A percentile compares a stretch with the other conserved stretches of the same genome.
Evolutionary conservation across 92 coral and sea anemone species (phyloP).

Genomic region (Porites cylindrica): DNA sequence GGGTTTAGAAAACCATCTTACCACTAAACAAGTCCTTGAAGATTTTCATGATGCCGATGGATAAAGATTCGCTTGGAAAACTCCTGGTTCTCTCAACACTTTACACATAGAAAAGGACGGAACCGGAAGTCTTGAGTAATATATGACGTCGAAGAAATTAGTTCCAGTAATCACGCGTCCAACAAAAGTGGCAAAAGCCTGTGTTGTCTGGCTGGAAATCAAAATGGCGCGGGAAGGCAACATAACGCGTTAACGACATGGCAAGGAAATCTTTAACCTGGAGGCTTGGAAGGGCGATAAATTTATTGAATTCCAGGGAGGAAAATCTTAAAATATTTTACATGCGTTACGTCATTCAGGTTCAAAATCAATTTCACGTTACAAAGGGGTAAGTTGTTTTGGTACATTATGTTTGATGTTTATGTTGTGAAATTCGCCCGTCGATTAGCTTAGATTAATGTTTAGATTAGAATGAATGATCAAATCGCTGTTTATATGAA

Average conservation of each 20-base stretch:
- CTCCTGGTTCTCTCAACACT: neutral
- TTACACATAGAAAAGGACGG: neutral
- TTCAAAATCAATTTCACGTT: neutral
- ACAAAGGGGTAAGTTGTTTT: too few species aligned
- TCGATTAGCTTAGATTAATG: neutral
- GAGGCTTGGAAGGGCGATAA: too few species aligned
- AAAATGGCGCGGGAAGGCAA: constrained; percentile 36
- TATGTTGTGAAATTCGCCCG: neutral
- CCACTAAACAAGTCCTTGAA: constrained; percentile 26
- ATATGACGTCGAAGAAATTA: neutral
- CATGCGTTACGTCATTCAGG: neutral
- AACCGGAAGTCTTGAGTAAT: neutral
- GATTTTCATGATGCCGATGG: constrained; percentile 46
- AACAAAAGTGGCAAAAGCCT: neutral
- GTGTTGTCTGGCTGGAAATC: constrained; percentile 7
- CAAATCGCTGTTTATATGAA: constrained; percentile 4
- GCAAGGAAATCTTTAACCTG: neutral
- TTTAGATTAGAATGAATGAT: constrained; percentile 1
- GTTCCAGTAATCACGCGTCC: constrained; percentile 31
- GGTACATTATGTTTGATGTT: neutral
- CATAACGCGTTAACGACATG: neutral
- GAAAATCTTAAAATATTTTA: neutral
- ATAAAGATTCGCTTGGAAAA: neutral
- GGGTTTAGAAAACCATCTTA: constrained; percentile 4
- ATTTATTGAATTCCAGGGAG: neutral